Percentiles rank a stretch among this genome's conserved stretches.
Conservation (phyloP, 2,888 invertebrate genomes). For the Balanococcus diminutus region DNA sequence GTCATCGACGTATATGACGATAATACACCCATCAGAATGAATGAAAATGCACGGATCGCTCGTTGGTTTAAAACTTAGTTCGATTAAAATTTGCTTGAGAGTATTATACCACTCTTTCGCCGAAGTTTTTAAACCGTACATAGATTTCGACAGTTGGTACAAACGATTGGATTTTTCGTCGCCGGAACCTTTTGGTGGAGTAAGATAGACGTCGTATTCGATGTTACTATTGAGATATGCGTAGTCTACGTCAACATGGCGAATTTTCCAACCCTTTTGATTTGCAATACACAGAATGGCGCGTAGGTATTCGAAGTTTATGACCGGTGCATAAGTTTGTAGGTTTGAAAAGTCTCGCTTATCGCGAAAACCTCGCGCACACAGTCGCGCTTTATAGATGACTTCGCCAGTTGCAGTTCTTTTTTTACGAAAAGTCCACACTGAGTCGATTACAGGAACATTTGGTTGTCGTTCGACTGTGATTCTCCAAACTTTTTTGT, state of each 20-base stretch:
- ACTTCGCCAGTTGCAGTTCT: neutral
- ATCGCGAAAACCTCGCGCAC: neutral
- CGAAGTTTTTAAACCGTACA: too few species aligned
- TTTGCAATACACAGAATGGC: neutral
- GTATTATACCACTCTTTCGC: too few species aligned
- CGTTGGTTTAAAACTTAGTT: neutral
- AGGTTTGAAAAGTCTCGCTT: neutral
- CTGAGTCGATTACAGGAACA: neutral
- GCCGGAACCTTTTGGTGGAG: neutral
- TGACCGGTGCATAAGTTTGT: neutral
- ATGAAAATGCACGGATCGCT: neutral
- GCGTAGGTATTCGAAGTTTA: neutral
- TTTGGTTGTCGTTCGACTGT: neutral
- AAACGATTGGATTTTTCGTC: too few species aligned
- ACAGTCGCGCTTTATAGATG: neutral
- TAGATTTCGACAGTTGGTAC: too few species aligned
- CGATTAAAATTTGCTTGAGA: neutral
- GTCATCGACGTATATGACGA: neutral
- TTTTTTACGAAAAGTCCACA: neutral
- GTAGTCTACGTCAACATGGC: neutral
- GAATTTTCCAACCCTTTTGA: neutral
- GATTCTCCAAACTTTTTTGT: neutral
- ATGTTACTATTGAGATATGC: neutral
- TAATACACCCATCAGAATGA: neutral
- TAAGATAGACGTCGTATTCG: neutral